A percentile compares a stretch with the other conserved stretches of the same genome.
Evolutionary conservation across 2,113 vertebrate species (phyloP).

Genomic region (Cettia cetti): DNA sequence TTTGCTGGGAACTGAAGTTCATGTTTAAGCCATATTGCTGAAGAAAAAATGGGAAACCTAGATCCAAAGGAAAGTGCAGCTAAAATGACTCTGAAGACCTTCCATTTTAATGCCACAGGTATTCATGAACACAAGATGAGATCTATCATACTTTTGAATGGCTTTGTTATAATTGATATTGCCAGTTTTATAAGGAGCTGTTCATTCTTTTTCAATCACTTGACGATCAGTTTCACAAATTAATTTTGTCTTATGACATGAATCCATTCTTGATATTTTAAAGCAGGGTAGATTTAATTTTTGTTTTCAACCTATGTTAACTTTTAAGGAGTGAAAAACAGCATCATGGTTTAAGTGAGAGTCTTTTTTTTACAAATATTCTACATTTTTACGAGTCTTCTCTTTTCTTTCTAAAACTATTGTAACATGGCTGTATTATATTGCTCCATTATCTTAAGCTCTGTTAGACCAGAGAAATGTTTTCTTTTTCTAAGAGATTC

Average conservation of each 20-base stretch:
- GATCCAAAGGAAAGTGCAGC: not conserved
- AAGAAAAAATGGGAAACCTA: not conserved
- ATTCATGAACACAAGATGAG: not conserved
- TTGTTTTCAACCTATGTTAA: not conserved
- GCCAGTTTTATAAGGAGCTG: not conserved
- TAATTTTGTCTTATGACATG: not conserved
- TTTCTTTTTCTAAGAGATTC: not conserved
- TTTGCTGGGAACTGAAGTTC: not conserved
- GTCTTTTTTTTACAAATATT: not conserved
- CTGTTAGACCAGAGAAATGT: not conserved
- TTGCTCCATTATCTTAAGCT: not conserved
- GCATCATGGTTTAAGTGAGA: not conserved
- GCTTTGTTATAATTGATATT: not conserved
- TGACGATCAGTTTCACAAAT: not conserved
- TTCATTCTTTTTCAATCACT: not conserved
- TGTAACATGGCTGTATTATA: accelerated
- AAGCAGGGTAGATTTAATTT: not conserved
- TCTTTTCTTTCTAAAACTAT: not conserved
- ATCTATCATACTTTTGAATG: not conserved
- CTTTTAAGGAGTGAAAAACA: not conserved
- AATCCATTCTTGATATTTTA: not conserved
- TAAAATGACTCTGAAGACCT: not conserved
- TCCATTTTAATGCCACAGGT: not conserved
- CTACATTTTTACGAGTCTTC: not conserved
- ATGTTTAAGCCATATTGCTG: not conserved